Evolutionary conservation across 2,888 invertebrate genomes (phyloP).

Genomic region (Mythimna impura): DNA sequence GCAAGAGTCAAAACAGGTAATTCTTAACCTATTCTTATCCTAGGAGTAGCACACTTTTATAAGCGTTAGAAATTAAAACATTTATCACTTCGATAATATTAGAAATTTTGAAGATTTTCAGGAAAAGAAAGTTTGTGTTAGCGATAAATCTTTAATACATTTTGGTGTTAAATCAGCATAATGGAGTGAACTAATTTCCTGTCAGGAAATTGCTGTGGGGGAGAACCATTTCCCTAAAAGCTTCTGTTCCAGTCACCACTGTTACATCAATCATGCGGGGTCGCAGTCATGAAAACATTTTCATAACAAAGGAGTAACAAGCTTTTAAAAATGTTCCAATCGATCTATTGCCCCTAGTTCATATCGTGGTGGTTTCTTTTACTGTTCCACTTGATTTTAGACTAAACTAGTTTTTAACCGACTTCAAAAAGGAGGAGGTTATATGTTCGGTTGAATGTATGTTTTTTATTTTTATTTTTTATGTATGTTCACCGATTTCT

Average conservation of each 20-base stretch:
- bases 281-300: constrained; percentile 69
- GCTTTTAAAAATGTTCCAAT: constrained; percentile 62
- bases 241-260: constrained; percentile 76
- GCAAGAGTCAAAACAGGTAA: constrained; percentile 77
- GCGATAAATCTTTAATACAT: constrained; percentile 52
- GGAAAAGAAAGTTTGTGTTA: constrained; percentile 19
- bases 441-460: no score
- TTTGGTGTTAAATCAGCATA: constrained; percentile 65
- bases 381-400: constrained; percentile 8
- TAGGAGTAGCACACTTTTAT: constrained; percentile 67
- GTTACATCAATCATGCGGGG: constrained; percentile 76
- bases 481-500: no score
- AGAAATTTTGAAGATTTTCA: constrained; percentile 20
- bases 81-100: constrained; percentile 29
- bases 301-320: constrained; percentile 73
- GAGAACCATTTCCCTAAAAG: constrained; percentile 82
- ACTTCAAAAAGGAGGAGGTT: no score
- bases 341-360: constrained; percentile 42
- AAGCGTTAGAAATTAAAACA: constrained; percentile 45
- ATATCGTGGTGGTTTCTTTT: constrained; percentile 31
- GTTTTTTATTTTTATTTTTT: no score
- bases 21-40: constrained; percentile 71
- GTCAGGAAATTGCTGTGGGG: constrained; percentile 84
- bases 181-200: constrained; percentile 85
- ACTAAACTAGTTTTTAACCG: not conserved